Conservation (phyloP, 2,113 vertebrate genomes). For the Psephotus haematonotus region DNA sequence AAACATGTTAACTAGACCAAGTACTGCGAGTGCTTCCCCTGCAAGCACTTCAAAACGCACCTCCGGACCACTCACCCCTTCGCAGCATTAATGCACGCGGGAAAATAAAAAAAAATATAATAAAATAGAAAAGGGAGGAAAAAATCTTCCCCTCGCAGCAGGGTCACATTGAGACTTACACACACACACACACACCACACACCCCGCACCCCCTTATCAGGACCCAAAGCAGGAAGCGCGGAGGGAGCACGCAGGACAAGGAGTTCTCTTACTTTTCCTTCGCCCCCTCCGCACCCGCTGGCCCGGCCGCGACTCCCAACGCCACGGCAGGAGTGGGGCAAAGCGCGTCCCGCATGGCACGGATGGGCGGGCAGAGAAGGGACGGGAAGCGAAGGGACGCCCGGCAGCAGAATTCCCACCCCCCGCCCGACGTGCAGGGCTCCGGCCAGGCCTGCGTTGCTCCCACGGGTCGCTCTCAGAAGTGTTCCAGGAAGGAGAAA, state of each 20-base stretch:
- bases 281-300: background rate
- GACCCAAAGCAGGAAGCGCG: too few relatives aligned
- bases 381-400: background rate
- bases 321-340: background rate
- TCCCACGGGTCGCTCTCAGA: constrained; percentile 27
- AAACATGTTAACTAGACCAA: constrained; percentile 10
- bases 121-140: background rate
- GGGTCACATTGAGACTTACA: background rate
- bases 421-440: background rate
- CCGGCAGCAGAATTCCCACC: background rate
- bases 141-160: background rate
- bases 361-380: too few relatives aligned
- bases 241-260: background rate
- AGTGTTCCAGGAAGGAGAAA: background rate
- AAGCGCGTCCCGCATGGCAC: constrained; percentile 18
- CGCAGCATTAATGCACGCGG: background rate
- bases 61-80: background rate
- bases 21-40: background rate
- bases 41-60: background rate
- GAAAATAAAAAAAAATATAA: background rate
- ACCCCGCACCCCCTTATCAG: too few relatives aligned
- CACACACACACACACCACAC: background rate
- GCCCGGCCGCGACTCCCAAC: background rate
- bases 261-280: constrained; percentile 7
- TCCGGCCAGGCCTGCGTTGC: constrained; percentile 51